phyloP scores from a whole-genome alignment of 2,888 invertebrate species.

The Pachycephus smyrnensis region DNA sequence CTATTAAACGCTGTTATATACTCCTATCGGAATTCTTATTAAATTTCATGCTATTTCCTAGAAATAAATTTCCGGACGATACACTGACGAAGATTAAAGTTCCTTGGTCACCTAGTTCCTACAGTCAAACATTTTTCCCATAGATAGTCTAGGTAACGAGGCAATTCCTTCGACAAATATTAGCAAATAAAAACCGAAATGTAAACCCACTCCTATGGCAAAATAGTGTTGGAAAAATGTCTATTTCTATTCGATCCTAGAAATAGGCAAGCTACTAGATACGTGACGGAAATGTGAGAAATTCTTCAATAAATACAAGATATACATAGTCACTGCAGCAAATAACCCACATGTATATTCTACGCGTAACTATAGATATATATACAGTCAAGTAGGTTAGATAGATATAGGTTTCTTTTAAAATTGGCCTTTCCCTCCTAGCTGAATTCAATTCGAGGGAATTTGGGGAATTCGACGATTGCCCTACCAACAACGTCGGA shows the following conservation, averaged over 20 bases:
- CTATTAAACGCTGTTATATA: not conserved
- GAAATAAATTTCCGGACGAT: not conserved
- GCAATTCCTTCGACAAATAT: not conserved
- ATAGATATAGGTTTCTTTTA: not conserved
- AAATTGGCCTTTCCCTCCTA: not conserved
- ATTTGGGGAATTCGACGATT: not conserved
- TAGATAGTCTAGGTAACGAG: not conserved
- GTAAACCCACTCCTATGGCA: not conserved
- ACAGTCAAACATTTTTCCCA: not conserved
- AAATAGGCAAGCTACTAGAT: not conserved
- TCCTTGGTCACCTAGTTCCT: not conserved
- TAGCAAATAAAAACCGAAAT: not conserved
- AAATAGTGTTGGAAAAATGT: not conserved
- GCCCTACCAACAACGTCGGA: not conserved
- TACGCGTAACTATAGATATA: not conserved
- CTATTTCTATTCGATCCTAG: not conserved
- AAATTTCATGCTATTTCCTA: not conserved
- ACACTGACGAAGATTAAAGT: not conserved
- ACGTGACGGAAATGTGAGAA: not conserved
- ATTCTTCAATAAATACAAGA: not conserved
- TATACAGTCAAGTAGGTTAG: not conserved
- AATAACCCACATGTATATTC: not conserved
- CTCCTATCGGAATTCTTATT: not conserved
- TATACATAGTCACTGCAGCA: not conserved
- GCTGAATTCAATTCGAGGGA: not conserved